Percentiles rank a stretch among this genome's conserved stretches.
phyloP scores from a whole-genome alignment of 2,797 vertebrate species.

The Oryzias dopingdopingensis region DNA sequence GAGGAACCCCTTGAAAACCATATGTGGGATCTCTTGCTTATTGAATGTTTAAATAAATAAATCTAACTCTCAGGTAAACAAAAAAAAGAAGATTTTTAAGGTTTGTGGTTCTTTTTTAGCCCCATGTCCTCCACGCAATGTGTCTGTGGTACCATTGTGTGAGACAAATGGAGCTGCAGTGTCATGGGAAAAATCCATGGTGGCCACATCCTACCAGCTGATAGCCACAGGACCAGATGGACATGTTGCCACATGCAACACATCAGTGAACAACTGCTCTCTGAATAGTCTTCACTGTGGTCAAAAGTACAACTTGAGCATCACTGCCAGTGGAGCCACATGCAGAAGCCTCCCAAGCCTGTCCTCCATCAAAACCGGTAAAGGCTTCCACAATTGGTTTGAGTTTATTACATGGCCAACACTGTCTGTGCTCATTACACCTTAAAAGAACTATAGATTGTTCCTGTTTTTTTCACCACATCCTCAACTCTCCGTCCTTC shows the following conservation, averaged over 20 bases:
- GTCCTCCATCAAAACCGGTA: constrained; percentile 65
- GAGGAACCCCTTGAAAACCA: no score
- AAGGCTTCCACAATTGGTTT: neutral
- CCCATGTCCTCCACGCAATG: constrained; percentile 68
- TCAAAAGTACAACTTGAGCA: constrained; percentile 57
- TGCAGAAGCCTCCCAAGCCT: constrained; percentile 64
- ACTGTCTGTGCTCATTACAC: neutral
- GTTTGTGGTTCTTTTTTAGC: constrained; percentile 44
- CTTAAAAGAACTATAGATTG: neutral
- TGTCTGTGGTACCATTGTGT: constrained; percentile 53
- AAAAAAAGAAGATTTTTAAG: no score
- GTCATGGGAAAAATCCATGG: constrained; percentile 59
- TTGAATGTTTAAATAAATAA: no score
- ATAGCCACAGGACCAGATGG: constrained; percentile 61
- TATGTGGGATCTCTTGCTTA: no score
- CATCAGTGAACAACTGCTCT: constrained; percentile 60
- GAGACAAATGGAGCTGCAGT: constrained; percentile 48
- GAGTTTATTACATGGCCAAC: neutral
- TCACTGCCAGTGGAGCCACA: constrained; percentile 59
- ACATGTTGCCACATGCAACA: constrained; percentile 45
- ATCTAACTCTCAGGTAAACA: no score
- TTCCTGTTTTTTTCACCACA: neutral
- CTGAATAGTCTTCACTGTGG: constrained; percentile 68
- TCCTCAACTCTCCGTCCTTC: constrained; percentile 8
- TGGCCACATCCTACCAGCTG: constrained; percentile 64